These are phyloP conservation scores for Augiades crinisus DNA, from an alignment of 2,888 invertebrate species.

Conservation along the genomic window DNA sequence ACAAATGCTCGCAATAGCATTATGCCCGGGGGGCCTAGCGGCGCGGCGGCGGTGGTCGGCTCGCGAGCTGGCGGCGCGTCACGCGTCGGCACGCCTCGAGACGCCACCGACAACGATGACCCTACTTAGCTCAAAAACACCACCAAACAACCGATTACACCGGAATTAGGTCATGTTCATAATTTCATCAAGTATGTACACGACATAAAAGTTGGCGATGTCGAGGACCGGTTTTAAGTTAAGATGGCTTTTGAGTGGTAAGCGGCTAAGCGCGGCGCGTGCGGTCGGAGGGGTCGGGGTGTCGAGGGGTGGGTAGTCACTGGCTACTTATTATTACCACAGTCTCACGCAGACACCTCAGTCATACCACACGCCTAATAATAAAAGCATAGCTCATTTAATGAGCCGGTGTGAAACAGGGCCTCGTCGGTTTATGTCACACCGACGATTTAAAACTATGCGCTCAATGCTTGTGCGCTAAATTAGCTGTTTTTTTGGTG, in stretches of 20 bases:
- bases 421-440: background rate
- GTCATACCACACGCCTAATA: conserved; percentile 49
- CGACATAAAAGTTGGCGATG: conserved; percentile 41
- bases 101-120: conserved; percentile 16
- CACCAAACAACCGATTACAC: conserved; percentile 27
- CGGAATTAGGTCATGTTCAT: conserved; percentile 39
- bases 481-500: background rate
- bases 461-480: background rate
- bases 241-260: conserved; percentile 47
- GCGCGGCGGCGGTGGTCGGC: conserved; percentile 1
- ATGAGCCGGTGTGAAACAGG: conserved; percentile 29
- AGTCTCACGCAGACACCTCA: conserved; percentile 49
- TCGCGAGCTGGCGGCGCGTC: conserved; percentile 2
- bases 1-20: conserved; percentile 28
- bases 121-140: conserved; percentile 15
- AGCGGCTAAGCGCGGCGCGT: conserved; percentile 47
- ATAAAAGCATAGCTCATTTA: conserved; percentile 44
- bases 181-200: conserved; percentile 36
- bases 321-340: conserved; percentile 66
- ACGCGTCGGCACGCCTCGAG: conserved; percentile 14
- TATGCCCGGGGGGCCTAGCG: conserved; percentile 15
- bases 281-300: conserved; percentile 45
- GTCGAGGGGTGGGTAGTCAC: conserved; percentile 45
- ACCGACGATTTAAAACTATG: background rate
- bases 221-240: conserved; percentile 39